Evolutionary conservation across 2,113 vertebrate genomes (phyloP), one percentile per base, ranked within the genome.

Genomic region (Herpailurus yagouaroundi): DNA sequence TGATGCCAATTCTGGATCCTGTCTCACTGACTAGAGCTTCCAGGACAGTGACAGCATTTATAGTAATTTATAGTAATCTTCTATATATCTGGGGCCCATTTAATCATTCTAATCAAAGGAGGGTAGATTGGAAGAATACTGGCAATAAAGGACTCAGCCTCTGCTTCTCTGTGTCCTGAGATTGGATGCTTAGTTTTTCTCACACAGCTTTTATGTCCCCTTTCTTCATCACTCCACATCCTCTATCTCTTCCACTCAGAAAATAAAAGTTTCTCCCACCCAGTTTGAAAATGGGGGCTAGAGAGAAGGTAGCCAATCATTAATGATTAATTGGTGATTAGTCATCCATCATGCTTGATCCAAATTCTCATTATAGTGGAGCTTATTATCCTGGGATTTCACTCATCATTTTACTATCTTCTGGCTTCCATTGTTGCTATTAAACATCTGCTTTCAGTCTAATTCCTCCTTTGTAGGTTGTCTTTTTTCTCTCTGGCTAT

Each of bases 1-100:
- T 74, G 5, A 25, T 87, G 66, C 88, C 82, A 74, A 29, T 87
- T 94, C 89, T 88, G 82, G 74, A 92, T 88, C 33, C 76, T 60
- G 36, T 88, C 57, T 94, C 83, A 69, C 25, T 68, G 74, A 66
- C 36, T 88, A 38, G 80, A 63, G 69, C 86, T 73, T 94, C 33
- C 27, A 90, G 21, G 45, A 50, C 57, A 96, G 31, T 69, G 83
- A 8, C 76, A 64, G 41, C 41, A 76, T 60, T 83, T 82, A 69
- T 52, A 74, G 36, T 73, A 66, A 81, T 73, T 73, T 38, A 73
- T 38, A 41, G 36, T 73, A 73, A 38, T 73, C 76, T 86, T 23
- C 15, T 74, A 25, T 68, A 60, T 60, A 76, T 11, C 36, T 77
- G 31, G 9, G 33, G 11, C 50, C 68, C 48, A 38, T 33, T 82